Evolutionary conservation across 2,113 vertebrate genomes (phyloP).

Genomic region (Cichladusa arquata): DNA sequence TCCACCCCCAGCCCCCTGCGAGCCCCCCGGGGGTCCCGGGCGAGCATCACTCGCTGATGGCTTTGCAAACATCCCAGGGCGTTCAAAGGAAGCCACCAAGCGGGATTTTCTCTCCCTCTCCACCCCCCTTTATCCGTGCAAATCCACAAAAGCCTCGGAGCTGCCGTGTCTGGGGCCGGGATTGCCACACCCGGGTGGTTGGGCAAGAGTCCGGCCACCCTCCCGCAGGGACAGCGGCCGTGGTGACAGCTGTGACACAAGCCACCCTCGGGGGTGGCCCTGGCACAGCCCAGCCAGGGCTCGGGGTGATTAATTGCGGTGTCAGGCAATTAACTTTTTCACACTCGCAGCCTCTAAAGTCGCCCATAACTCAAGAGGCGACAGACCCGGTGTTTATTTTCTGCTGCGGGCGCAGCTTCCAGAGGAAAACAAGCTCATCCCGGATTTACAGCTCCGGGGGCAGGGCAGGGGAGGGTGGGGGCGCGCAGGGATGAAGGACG

Average conservation of each 20-base stretch:
- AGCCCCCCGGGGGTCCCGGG: not conserved
- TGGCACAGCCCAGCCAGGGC: not conserved
- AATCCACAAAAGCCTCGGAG: not conserved
- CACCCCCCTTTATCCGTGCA: accelerated
- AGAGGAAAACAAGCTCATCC: not conserved
- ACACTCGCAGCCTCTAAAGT: slow-evolving; percentile 23
- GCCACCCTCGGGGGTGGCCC: not conserved
- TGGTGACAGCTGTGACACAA: not conserved
- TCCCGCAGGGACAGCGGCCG: not conserved
- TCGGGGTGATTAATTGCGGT: slow-evolving; percentile 2
- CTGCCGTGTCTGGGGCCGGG: not conserved
- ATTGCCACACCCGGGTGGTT: not conserved
- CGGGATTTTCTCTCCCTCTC: not conserved
- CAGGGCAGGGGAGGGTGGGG: not conserved
- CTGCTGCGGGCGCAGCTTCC: not conserved
- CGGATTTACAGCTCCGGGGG: not conserved
- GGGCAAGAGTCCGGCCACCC: not conserved
- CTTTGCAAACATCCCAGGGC: not conserved
- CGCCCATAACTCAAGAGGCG: not conserved
- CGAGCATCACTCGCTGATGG: not conserved
- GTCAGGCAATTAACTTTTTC: slow-evolving; percentile 41
- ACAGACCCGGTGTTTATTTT: slow-evolving; percentile 26
- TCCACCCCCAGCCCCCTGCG: accelerated
- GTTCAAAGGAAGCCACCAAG: not conserved
- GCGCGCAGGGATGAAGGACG: not conserved